Base-by-base conservation (phyloP, 2,113 vertebrate genomes). In the Microtus oregoni region DNA sequence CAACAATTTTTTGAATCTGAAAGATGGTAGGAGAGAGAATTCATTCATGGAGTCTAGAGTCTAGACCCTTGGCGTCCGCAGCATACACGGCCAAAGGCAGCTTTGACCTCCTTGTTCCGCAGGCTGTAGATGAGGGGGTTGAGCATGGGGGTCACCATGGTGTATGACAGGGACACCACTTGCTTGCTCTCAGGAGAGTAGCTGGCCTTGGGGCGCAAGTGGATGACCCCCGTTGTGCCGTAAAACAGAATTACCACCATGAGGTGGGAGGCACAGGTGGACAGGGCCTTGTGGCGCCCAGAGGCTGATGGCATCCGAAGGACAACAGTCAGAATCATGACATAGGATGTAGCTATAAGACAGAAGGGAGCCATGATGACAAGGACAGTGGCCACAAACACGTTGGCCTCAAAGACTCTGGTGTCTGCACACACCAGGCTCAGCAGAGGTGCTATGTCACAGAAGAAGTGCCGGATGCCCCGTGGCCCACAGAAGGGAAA, bases 151-250 rank as follows among this genome's bases (percentile, higher is more conserved):
- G 91, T 97, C 50, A 96, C 68, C 28, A 97, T 67, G 0, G 68
- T 94, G 44, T 97, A 97, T 11, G 86, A 95, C 11, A 96, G 61
- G 61, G 97, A 96, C 61, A 94, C 72, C 26, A 70, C 92, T 93
- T 98, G 97, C 91, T 97, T 97, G 73, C 28, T 87, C 28, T 81
- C 87, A 0, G 79, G 86, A n/a, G 95, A 97, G 92, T 72, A 92
- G 58, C 67, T 96, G 86, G 97, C 91, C 63, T 96, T 98, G 75
- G 96, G 97, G 19, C 0, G 5, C 58, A 96, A 44, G 12, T 94
- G 95, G 75, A 95, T 94, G 78, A 96, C 83, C 9, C 95, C 94
- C 0, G 76, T 30, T 3, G 94, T 96, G 86, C 96, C 90, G 4
- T 96, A 96, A 77, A 97, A 96, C 22, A 96, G 89, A 87, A 89